Conservation (phyloP, 2,888 invertebrate genomes). For the Argyresthia albistria region DNA sequence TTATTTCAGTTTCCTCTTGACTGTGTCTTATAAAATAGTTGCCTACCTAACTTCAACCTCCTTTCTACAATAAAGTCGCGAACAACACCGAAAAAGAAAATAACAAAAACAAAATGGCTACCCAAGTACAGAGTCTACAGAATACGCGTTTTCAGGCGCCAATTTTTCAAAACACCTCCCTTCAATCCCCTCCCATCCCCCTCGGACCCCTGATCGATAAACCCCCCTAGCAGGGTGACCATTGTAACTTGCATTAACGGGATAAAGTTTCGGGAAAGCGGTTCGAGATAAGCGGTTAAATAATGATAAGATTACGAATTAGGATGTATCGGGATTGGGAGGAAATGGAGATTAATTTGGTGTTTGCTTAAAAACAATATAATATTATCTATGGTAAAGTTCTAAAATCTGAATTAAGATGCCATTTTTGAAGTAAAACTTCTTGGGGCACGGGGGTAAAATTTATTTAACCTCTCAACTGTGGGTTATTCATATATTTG, state of each 20-base stretch:
- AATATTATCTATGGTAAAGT: too few relatives aligned
- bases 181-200: constrained; percentile 35
- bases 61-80: not conserved
- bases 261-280: not conserved
- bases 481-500: too few relatives aligned
- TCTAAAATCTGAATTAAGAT: too few relatives aligned
- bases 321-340: too few relatives aligned
- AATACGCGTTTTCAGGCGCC: constrained; percentile 31
- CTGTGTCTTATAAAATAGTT: too few relatives aligned
- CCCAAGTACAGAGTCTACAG: not conserved
- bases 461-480: too few relatives aligned
- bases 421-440: too few relatives aligned
- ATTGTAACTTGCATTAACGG: constrained; percentile 14
- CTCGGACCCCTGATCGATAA: constrained; percentile 64
- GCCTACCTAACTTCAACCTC: too few relatives aligned
- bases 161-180: constrained; percentile 68
- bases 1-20: too few relatives aligned
- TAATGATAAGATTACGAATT: constrained; percentile 1
- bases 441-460: too few relatives aligned
- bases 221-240: constrained; percentile 46
- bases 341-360: too few relatives aligned
- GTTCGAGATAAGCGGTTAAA: constrained; percentile 1
- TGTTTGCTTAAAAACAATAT: too few relatives aligned
- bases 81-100: not conserved
- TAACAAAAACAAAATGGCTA: not conserved